Percentiles rank a stretch among this genome's conserved stretches.
phyloP scores from a whole-genome alignment of 1,140 invertebrate species.

The Theocolax elegans region DNA sequence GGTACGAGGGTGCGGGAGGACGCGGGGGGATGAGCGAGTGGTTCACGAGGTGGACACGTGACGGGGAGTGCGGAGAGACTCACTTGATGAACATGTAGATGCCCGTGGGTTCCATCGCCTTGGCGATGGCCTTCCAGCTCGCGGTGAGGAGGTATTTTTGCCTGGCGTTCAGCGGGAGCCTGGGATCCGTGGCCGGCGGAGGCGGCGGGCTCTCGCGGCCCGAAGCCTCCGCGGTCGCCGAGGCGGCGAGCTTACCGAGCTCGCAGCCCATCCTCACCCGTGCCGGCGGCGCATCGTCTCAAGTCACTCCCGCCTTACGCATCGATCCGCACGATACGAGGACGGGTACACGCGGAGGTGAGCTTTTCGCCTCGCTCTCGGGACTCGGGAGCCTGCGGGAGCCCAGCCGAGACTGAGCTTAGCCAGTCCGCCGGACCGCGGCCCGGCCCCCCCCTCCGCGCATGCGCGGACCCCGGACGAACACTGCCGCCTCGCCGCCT shows the following conservation, averaged over 20 bases:
- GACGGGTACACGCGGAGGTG: not conserved
- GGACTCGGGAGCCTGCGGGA: too few relatives aligned
- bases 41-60: too few relatives aligned
- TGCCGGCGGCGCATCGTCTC: not conserved
- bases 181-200: slow-evolving; percentile 77
- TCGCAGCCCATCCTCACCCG: slow-evolving; percentile 77
- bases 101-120: slow-evolving; percentile 88
- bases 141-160: slow-evolving; percentile 89
- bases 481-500: too few relatives aligned
- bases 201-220: slow-evolving; percentile 64
- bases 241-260: slow-evolving; percentile 77
- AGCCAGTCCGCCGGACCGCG: too few relatives aligned
- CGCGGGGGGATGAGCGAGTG: too few relatives aligned
- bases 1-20: too few relatives aligned
- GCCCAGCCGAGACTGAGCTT: too few relatives aligned
- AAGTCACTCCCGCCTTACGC: not conserved
- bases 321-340: not conserved
- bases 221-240: slow-evolving; percentile 69
- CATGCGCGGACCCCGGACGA: too few relatives aligned
- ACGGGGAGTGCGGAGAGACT: too few relatives aligned
- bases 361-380: not conserved
- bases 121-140: slow-evolving; percentile 88
- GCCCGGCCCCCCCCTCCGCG: too few relatives aligned
- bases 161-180: slow-evolving; percentile 84
- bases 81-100: slow-evolving; percentile 92